Conservation (phyloP, 2,797 vertebrate species). For the Girardinus metallicus region DNA sequence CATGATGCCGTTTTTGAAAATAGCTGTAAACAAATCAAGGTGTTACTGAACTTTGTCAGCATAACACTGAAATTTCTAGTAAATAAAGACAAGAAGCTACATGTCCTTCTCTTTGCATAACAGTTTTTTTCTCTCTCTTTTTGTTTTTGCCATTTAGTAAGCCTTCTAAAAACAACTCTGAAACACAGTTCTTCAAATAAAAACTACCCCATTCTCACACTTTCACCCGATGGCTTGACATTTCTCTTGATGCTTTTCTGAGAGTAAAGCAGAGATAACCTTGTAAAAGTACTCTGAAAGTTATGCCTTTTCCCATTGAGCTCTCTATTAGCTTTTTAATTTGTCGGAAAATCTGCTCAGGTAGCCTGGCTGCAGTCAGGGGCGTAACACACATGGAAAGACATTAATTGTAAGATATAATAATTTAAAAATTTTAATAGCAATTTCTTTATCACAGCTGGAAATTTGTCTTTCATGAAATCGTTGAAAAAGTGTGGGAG, state of each 20-base stretch:
- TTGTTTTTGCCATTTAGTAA: background rate
- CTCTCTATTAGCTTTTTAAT: background rate
- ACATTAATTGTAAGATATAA: background rate
- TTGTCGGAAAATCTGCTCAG: background rate
- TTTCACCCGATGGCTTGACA: background rate
- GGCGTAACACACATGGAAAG: background rate
- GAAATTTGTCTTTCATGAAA: background rate
- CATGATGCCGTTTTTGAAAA: background rate
- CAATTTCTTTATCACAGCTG: background rate
- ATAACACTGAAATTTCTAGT: background rate
- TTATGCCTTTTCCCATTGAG: background rate
- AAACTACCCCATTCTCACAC: background rate
- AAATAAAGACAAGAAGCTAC: background rate
- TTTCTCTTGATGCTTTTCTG: background rate
- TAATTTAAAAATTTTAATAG: background rate
- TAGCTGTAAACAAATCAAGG: background rate
- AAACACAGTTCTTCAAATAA: background rate
- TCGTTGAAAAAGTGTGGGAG: background rate
- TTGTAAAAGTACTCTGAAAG: background rate
- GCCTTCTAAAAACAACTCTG: background rate
- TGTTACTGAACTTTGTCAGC: background rate
- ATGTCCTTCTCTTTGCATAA: background rate
- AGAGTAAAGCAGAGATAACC: background rate
- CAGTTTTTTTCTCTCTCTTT: background rate
- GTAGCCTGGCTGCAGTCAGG: background rate